Percentiles rank a stretch among this genome's conserved stretches.
phyloP scores from a whole-genome alignment of 2,888 invertebrate species.

The Drepana falcataria region DNA sequence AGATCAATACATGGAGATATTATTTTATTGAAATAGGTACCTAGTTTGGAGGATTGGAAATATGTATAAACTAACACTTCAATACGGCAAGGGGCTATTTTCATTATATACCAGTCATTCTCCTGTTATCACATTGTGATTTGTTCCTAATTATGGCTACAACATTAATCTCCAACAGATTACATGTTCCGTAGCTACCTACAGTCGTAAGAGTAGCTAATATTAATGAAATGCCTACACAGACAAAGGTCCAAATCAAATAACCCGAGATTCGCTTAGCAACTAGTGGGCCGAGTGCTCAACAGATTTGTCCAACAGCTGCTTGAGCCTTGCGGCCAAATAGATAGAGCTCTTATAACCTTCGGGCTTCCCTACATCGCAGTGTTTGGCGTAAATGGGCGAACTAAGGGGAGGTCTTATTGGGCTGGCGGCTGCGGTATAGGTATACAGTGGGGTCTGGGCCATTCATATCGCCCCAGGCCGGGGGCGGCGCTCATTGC shows the following conservation, averaged over 20 bases:
- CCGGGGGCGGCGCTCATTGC: conserved; percentile 74
- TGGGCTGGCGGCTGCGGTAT: conserved; percentile 29
- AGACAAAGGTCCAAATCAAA: conserved; percentile 38
- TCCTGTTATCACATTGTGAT: too few relatives aligned
- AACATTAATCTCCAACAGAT: not conserved
- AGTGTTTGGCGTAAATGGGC: conserved; percentile 29
- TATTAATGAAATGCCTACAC: conserved; percentile 32
- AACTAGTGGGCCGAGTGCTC: conserved; percentile 66
- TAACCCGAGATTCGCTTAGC: conserved; percentile 57
- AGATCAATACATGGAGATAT: too few relatives aligned
- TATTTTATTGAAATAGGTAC: too few relatives aligned
- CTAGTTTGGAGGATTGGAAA: too few relatives aligned
- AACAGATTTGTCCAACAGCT: conserved; percentile 69
- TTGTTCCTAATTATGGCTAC: too few relatives aligned
- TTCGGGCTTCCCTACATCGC: conserved; percentile 24
- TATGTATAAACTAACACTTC: too few relatives aligned
- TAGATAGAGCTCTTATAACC: conserved; percentile 37
- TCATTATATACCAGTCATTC: too few relatives aligned
- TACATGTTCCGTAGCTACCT: not conserved
- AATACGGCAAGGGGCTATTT: too few relatives aligned
- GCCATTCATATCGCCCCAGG: conserved; percentile 63
- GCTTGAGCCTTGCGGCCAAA: conserved; percentile 41
- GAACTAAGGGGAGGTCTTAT: conserved; percentile 54
- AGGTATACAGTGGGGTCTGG: conserved; percentile 42
- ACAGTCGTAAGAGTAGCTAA: conserved; percentile 18